phyloP scores from a whole-genome alignment of 2,797 vertebrate genomes.

The Xenentodon cancila region DNA sequence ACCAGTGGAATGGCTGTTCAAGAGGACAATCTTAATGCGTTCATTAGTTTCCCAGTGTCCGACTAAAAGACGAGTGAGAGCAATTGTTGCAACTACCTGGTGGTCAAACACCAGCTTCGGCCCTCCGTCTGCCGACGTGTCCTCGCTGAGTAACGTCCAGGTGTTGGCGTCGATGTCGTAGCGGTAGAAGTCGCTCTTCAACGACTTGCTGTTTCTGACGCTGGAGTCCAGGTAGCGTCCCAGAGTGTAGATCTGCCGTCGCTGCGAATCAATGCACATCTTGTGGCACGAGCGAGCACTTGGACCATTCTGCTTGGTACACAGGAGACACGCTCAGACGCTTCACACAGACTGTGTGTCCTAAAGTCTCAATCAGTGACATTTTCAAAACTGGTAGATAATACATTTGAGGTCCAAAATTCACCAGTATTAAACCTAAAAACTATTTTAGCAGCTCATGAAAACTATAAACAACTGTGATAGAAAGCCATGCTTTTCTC shows the following conservation, averaged over 20 bases:
- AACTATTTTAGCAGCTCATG: no score
- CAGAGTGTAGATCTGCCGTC: constrained; percentile 97
- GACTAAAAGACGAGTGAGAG: no score
- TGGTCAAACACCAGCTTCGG: constrained; percentile 98
- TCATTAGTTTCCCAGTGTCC: no score
- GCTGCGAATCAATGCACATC: constrained; percentile 98
- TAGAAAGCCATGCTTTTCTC: no score
- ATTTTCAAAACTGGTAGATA: background rate
- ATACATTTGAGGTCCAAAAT: background rate
- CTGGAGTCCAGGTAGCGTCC: constrained; percentile 98
- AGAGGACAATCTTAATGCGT: no score
- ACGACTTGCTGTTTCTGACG: constrained; percentile 97
- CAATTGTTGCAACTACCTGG: constrained; percentile 84
- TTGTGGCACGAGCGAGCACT: constrained; percentile 98
- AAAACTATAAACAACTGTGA: no score
- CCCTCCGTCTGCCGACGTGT: constrained; percentile 94
- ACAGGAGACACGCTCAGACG: constrained; percentile 9
- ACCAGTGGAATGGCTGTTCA: no score
- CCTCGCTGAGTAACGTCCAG: constrained; percentile 96
- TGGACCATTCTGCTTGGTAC: constrained; percentile 86
- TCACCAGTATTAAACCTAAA: no score
- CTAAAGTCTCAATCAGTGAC: no score
- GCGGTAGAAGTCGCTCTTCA: constrained; percentile 98
- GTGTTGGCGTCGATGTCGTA: constrained; percentile 96
- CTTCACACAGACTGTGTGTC: background rate